Base-by-base conservation (phyloP, 2,113 vertebrate species). In the Tichodroma muraria region DNA sequence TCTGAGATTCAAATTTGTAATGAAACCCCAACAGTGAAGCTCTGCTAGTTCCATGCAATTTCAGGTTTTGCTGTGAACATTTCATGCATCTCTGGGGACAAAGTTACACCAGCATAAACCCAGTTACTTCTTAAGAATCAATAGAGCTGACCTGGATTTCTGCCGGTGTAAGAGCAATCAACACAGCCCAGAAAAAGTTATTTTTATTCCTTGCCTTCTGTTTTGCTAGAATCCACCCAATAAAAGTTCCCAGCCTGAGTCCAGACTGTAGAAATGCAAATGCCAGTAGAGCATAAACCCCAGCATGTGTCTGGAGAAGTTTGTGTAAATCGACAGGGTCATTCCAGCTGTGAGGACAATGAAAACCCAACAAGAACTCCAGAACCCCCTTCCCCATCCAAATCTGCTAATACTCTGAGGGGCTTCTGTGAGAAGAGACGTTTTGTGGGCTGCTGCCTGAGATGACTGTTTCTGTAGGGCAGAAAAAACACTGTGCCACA, bases 121-220 rank as follows among this genome's bases (percentile, higher is more conserved):
- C 71, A 71, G 90, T 94, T 73, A 88, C 73, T 96, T 63, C 79
- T 94, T 92, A 47, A 96, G 87, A 93, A 80, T 68, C 91, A 86
- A 64, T 71, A 85, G 76, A 86, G 59, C 86, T 84, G 57, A 66
- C 88, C 88, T 94, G 90, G 94, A 96, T 94, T 93, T 84, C 21
- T 90, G 93, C 52, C 13, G 9, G 86, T 81, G 59, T 70, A 88
- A 93, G 85, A 93, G 38, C 82, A 87, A 96, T 77, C 91, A 94
- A 85, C 90, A 59, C 76, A 91, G 85, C 69, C 88, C 92, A 96
- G 96, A 93, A 89, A 90, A 37, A 68, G 82, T 95, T 96, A 95
- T 95, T 97, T 97, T 96, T 97, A 94, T 94, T 93, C 84, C 92
- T 93, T 81, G 94, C 94, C 91, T 95, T 97, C 94, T 94, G 94